These are phyloP conservation scores for Synergus laeviventris DNA, from an alignment of 2,888 invertebrate genomes.

Conservation along the genomic window DNA sequence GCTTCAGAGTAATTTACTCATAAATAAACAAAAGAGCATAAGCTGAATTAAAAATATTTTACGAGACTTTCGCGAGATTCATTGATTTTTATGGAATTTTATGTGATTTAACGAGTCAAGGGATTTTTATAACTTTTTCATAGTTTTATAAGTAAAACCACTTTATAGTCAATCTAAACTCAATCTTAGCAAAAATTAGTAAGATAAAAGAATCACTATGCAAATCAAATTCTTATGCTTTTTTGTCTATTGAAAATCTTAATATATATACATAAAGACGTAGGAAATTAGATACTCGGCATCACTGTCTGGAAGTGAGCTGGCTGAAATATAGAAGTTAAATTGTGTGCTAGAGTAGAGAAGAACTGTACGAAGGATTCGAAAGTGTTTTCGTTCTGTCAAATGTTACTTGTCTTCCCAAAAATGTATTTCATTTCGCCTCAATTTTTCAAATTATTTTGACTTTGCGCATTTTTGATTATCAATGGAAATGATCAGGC, in stretches of 20 bases:
- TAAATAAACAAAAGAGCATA: background rate
- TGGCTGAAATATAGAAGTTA: constrained; percentile 37
- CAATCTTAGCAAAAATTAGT: too few species aligned
- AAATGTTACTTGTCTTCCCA: background rate
- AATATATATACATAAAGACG: background rate
- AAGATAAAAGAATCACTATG: too few species aligned
- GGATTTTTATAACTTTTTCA: too few species aligned
- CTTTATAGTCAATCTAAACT: too few species aligned
- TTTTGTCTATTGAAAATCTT: background rate
- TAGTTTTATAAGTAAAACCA: too few species aligned
- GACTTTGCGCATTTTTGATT: too few species aligned
- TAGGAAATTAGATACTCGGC: constrained; percentile 6
- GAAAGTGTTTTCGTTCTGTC: background rate
- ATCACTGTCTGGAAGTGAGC: constrained; percentile 33
- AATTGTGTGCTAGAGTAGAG: constrained; percentile 7
- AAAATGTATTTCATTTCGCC: background rate
- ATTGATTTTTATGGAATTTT: too few species aligned
- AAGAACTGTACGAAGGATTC: constrained; percentile 6
- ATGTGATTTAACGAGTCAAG: too few species aligned
- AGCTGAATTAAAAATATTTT: background rate
- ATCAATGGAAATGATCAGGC: too few species aligned
- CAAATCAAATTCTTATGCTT: background rate
- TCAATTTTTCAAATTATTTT: too few species aligned
- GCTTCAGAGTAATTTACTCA: background rate
- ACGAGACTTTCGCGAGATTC: too few species aligned